Conservation (phyloP, 2,888 invertebrate species). For the Cistogaster globosa region DNA sequence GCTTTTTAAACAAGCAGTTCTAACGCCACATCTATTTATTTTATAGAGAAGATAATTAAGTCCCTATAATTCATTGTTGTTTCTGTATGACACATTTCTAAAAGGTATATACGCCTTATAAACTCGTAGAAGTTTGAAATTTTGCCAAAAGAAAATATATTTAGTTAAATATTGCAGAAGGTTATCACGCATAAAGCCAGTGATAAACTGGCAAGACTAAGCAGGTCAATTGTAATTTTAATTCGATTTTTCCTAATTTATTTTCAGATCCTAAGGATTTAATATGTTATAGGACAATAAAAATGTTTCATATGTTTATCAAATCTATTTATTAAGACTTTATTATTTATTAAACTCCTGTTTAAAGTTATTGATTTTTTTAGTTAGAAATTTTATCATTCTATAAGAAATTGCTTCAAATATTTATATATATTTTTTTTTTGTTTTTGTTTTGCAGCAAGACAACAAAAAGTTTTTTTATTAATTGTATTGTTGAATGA, state of each 20-base stretch:
- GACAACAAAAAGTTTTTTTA: no score
- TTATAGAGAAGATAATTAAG: background rate
- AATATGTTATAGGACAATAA: constrained; percentile 9
- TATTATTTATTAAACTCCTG: no score
- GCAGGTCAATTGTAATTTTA: constrained; percentile 15
- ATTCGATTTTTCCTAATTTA: background rate
- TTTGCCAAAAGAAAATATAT: constrained; percentile 58
- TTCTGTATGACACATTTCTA: constrained; percentile 10
- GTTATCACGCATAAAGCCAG: constrained; percentile 7
- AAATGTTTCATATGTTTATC: constrained; percentile 7
- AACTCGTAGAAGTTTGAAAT: constrained; percentile 40
- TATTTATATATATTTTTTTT: no score
- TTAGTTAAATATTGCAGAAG: constrained; percentile 22
- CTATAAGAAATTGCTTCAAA: no score
- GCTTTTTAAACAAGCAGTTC: constrained; percentile 65
- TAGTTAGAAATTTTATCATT: background rate
- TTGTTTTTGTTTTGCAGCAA: no score
- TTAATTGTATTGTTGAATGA: no score
- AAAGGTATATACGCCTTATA: background rate
- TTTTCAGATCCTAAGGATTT: constrained; percentile 7
- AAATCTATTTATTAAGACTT: background rate
- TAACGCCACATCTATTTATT: constrained; percentile 19
- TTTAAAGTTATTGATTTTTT: background rate
- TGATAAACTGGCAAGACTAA: background rate
- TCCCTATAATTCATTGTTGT: background rate